Evolutionary conservation across 2,797 vertebrate genomes (phyloP).

Genomic region (Florisuga fusca): DNA sequence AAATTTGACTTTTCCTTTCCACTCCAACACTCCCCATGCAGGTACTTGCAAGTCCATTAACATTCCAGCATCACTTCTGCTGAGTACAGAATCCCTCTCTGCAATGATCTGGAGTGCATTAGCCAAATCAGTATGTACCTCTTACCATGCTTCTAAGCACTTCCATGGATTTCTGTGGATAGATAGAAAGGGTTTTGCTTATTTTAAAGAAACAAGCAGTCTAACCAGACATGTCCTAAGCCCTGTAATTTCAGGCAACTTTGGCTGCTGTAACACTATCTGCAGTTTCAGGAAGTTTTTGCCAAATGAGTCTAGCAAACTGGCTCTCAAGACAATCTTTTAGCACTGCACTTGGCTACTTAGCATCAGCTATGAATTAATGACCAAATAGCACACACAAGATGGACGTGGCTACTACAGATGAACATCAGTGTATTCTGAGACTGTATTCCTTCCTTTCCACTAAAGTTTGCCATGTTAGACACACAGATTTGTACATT

Average conservation of each 20-base stretch:
- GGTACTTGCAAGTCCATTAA: background rate
- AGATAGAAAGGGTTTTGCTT: background rate
- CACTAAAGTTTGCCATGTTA: background rate
- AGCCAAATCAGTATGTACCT: background rate
- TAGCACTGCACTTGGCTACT: background rate
- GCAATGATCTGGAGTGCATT: background rate
- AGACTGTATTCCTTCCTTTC: background rate
- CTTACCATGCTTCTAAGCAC: background rate
- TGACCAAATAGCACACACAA: background rate
- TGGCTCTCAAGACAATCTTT: background rate
- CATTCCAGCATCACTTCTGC: background rate
- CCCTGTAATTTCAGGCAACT: background rate
- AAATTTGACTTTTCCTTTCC: background rate
- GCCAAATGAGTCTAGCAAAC: background rate
- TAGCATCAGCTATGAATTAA: background rate
- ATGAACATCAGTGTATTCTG: background rate
- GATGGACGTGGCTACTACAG: background rate
- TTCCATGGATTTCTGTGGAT: background rate
- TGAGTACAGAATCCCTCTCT: background rate
- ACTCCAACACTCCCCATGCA: fast-evolving
- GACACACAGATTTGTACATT: background rate
- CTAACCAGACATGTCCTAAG: background rate
- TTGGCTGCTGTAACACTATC: background rate
- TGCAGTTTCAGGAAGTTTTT: background rate
- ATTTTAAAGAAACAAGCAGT: background rate